Evolutionary conservation across 2,888 invertebrate genomes (phyloP).

Genomic region (Aphodius granarius): DNA sequence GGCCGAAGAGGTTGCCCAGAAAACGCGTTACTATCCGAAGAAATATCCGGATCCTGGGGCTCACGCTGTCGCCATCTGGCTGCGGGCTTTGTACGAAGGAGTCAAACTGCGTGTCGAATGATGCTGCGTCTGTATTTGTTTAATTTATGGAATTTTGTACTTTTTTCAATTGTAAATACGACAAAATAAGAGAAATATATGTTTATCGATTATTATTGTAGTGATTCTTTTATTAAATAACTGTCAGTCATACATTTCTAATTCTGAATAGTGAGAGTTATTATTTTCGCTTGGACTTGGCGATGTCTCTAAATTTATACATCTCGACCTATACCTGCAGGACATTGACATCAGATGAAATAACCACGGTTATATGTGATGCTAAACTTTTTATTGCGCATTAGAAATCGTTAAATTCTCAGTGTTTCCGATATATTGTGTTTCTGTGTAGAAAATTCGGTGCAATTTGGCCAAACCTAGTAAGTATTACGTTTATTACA

Average conservation of each 20-base stretch:
- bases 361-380: background rate
- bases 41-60: slow-evolving; percentile 63
- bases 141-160: background rate
- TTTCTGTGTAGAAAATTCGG: too few relatives aligned
- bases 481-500: too few relatives aligned
- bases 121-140: background rate
- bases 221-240: background rate
- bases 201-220: too few relatives aligned
- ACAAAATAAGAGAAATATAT: background rate
- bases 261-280: background rate
- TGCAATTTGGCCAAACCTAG: too few relatives aligned
- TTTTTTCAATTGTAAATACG: background rate
- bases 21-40: slow-evolving; percentile 33
- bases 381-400: background rate
- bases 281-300: background rate
- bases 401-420: too few relatives aligned
- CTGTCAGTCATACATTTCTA: background rate
- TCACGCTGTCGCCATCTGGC: slow-evolving; percentile 61
- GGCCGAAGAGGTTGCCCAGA: slow-evolving; percentile 49
- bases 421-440: too few relatives aligned
- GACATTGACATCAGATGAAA: background rate
- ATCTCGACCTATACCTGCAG: background rate
- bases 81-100: slow-evolving; percentile 58
- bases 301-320: background rate
- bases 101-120: slow-evolving; percentile 47